Evolutionary conservation across 64 coral and sea anemone species (phyloP), one percentile per base, ranked within the genome.

Genomic region (Stylophora pistillata): DNA sequence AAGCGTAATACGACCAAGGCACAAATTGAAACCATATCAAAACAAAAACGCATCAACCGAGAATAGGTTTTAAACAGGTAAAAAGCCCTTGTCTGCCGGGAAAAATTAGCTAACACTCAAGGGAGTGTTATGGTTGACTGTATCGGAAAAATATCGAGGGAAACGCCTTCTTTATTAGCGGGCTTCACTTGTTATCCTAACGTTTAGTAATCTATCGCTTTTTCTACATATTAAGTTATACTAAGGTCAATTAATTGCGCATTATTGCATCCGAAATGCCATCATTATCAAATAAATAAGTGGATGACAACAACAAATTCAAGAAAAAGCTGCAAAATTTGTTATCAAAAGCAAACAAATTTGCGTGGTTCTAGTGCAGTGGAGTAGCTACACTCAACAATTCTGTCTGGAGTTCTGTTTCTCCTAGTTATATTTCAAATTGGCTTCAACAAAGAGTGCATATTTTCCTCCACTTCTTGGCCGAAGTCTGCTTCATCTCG

Each of bases 261-360:
- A 3, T 27, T 53, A 53, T 69, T 83, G 26, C 0, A 54, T 70
- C 62, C 69, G 55, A 79, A 79, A 12, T 4, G 62, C 69, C 37
- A 70, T 68, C 47, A 70, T 26, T 84, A 37, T 70, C 27, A 68
- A 84, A 84, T 84, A 84, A 84, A 69, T 84, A 84, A 68, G 52
- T 84, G 37, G 41, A 84, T 26, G 69, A 47, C 37, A 79, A 58
- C 53, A 16, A 56, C 59, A 15, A 59, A 79, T 14, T 17, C 11
- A 84, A 69, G 64, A 55, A 56, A 53, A 25, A 47, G 12, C 16
- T 84, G 80, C 62, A 84, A 84, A 69, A 84, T 84, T 84, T 68
- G 80, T 84, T 84, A 84, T 84, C 80, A 84, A 84, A 84, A 84
- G 34, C 62, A 84, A 84, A 84, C 80, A 84, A 84, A 84, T 84